Evolutionary conservation across 2,113 vertebrate genomes (phyloP).

Genomic region (Labeo rohita): DNA sequence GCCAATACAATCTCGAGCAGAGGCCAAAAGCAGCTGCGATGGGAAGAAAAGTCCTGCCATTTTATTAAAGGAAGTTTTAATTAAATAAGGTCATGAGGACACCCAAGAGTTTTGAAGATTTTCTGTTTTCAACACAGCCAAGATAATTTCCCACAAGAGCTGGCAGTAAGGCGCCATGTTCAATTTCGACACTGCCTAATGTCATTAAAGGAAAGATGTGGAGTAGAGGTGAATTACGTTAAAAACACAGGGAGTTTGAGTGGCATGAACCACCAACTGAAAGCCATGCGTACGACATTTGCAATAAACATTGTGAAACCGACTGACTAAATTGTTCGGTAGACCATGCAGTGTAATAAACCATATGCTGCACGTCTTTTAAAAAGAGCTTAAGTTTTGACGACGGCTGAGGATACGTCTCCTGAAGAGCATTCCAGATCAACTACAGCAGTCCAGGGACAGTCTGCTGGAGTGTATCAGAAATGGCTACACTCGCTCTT

Average conservation of each 20-base stretch:
- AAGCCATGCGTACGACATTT: not conserved
- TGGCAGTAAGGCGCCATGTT: conserved; percentile 39
- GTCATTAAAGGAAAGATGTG: conserved; percentile 38
- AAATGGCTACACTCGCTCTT: conserved; percentile 18
- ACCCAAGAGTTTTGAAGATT: conserved; percentile 32
- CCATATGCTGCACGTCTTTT: conserved; percentile 38
- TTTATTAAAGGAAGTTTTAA: conserved; percentile 34
- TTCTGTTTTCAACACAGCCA: conserved; percentile 38
- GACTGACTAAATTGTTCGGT: conserved; percentile 6
- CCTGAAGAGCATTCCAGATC: conserved; percentile 19
- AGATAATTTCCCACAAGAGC: conserved; percentile 49
- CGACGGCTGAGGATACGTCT: not conserved
- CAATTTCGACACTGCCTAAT: conserved; percentile 41
- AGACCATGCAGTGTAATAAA: conserved; percentile 19
- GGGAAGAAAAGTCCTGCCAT: conserved; percentile 24
- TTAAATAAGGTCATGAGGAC: conserved; percentile 23
- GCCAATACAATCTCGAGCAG: conserved; percentile 47
- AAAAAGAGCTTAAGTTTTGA: conserved; percentile 21
- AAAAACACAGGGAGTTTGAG: conserved; percentile 56
- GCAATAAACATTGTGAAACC: conserved; percentile 23
- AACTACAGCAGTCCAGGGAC: conserved; percentile 21
- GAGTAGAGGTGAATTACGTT: conserved; percentile 54
- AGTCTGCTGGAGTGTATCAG: conserved; percentile 49
- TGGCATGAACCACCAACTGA: conserved; percentile 1
- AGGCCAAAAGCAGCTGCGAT: conserved; percentile 20